phyloP scores from a whole-genome alignment of 30 jellyfish, hydroid and myxozoan species.

The Cassiopea andromeda region DNA sequence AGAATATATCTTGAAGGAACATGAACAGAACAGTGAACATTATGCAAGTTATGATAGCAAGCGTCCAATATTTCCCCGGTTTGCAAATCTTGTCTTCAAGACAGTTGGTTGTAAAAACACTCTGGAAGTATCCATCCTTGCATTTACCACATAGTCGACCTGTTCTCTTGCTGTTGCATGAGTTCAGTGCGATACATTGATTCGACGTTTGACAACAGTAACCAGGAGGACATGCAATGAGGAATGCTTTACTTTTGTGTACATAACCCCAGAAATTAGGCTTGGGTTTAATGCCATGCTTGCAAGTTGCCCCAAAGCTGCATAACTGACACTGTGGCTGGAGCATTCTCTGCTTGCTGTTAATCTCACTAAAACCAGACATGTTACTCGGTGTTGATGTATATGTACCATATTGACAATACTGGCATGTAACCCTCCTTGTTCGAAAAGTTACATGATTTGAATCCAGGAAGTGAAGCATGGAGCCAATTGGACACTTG shows the following conservation, averaged over 20 bases:
- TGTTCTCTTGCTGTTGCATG: slow-evolving; percentile 26
- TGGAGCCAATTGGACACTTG: neutral
- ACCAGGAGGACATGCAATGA: slow-evolving; percentile 30
- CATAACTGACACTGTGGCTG: slow-evolving; percentile 12
- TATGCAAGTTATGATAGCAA: neutral
- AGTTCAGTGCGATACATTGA: slow-evolving; percentile 8
- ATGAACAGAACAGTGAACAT: neutral
- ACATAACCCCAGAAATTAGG: slow-evolving; percentile 37
- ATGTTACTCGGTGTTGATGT: neutral
- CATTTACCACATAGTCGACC: slow-evolving; percentile 36
- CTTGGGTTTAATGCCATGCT: neutral
- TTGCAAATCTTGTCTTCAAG: neutral
- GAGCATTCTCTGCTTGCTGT: neutral
- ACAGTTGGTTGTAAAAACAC: slow-evolving; percentile 9
- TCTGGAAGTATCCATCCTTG: slow-evolving; percentile 3
- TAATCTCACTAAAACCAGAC: neutral
- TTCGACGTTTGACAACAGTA: slow-evolving; percentile 21
- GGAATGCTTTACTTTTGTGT: neutral
- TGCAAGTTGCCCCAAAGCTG: slow-evolving; percentile 38
- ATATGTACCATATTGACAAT: neutral
- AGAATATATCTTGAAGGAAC: slow-evolving; percentile 14
- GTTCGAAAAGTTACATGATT: neutral
- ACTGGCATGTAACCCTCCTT: neutral
- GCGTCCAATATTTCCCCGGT: neutral
- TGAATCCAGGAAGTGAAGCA: neutral